Conservation (phyloP, 2,888 invertebrate genomes). For the Rugalucina vietnamica region DNA sequence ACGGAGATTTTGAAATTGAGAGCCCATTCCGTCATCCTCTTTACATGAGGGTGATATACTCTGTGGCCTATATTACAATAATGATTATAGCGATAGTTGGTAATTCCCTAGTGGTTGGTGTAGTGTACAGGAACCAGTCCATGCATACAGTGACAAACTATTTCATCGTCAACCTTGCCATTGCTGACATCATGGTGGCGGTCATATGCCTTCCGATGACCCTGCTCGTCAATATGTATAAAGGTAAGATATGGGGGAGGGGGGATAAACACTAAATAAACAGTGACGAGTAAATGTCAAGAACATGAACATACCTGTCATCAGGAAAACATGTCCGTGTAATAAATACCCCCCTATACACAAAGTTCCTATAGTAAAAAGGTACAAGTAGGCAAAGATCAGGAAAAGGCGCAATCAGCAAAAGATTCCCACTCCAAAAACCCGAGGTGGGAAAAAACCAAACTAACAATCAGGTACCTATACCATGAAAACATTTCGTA, state of each 20-base stretch:
- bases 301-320: too few relatives aligned
- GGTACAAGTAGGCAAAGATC: too few relatives aligned
- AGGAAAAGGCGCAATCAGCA: too few relatives aligned
- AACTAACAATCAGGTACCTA: too few relatives aligned
- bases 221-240: slow-evolving; percentile 72
- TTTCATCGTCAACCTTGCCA: slow-evolving; percentile 79
- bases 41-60: slow-evolving; percentile 75
- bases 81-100: slow-evolving; percentile 82
- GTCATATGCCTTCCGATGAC: slow-evolving; percentile 76
- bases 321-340: too few relatives aligned
- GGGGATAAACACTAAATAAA: too few relatives aligned
- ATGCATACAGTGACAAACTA: slow-evolving; percentile 83
- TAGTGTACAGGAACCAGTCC: slow-evolving; percentile 79
- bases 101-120: slow-evolving; percentile 82
- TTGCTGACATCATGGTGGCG: slow-evolving; percentile 78
- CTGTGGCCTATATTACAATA: slow-evolving; percentile 81
- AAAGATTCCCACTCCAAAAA: too few relatives aligned
- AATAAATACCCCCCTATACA: too few relatives aligned
- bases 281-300: too few relatives aligned
- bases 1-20: background rate
- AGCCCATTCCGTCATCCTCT: slow-evolving; percentile 69
- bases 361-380: too few relatives aligned
- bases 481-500: too few relatives aligned
- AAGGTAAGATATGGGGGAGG: slow-evolving; percentile 72
- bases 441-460: too few relatives aligned